Evolutionary conservation across 35 echinoderm and acorn worm species (phyloP), one percentile per base, ranked within the genome.

Genomic region (Apostichopus parvimensis): DNA sequence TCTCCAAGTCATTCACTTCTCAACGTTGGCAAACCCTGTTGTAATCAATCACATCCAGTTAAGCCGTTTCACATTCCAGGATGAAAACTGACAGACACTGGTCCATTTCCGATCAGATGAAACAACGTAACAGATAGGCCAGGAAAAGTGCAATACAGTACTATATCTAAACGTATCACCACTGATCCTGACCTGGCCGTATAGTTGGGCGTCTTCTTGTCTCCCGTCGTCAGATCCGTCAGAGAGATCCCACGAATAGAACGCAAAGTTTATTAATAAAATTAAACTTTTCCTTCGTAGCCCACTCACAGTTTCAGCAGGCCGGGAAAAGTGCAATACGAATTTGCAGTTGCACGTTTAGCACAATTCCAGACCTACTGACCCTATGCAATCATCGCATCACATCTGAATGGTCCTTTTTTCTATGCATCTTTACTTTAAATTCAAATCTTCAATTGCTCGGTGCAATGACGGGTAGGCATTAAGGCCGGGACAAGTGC

Each of bases 301-400:
- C 34, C 34, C 34, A 45, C 6, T 61, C 71, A 75, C 71, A 73
- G 77, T 17, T 91, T 91, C 54, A 21, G 89, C 89, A 91, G 89
- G 89, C 89, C 89, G 89, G 89, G 89, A 91, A 91, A 91, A 91
- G 89, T 91, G 89, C 89, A 91, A 91, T 91, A 78, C 26, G 89
- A 78, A 66, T 14, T 78, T 17, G 24, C 21, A 18, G 34, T 12
- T 88, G 8, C 2, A 91, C 89, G 52, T 77, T 78, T 91, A 17
- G 53, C 71, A 91, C 89, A 21, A 53, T 15, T 78, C 71, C 89
- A 17, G 53, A 91, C 89, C 89, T 91, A 53, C 18, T 53, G 79
- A 79, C 53, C 4, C 75, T 54, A 4, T 57, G 24, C 14, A 66
- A 58, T 87, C 79, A 75, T 7, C 2, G n/a, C 20, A 75, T 68